phyloP scores from a whole-genome alignment of 2,113 vertebrate species.

The Pseudolaguvia tuberculata region DNA sequence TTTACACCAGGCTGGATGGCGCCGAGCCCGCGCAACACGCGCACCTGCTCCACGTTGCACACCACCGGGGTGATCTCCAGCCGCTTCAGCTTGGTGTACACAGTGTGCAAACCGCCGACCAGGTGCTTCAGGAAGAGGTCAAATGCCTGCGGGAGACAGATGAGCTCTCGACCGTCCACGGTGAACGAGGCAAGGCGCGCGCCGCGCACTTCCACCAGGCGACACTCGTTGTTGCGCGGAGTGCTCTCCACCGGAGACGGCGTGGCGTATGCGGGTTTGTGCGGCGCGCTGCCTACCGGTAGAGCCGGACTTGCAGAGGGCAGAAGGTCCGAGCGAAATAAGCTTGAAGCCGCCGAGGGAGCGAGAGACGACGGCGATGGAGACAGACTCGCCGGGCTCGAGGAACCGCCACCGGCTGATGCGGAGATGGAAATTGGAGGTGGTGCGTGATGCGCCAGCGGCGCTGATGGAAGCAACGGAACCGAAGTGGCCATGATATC shows the following conservation, averaged over 20 bases:
- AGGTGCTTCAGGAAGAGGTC: conserved; percentile 96
- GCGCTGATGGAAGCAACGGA: conserved; percentile 81
- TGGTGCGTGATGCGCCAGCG: conserved; percentile 76
- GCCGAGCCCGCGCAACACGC: conserved; percentile 88
- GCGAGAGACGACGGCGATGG: conserved; percentile 65
- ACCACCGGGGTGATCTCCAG: conserved; percentile 94
- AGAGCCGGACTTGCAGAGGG: conserved; percentile 64
- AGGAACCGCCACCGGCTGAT: conserved; percentile 50
- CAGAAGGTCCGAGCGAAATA: conserved; percentile 79
- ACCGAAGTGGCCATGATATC: conserved; percentile 85
- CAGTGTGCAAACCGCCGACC: conserved; percentile 92
- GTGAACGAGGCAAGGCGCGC: conserved; percentile 95
- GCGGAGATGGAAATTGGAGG: conserved; percentile 80
- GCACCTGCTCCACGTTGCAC: conserved; percentile 97
- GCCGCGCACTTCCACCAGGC: conserved; percentile 93
- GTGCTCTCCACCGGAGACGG: conserved; percentile 97
- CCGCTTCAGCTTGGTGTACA: conserved; percentile 96
- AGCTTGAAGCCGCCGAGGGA: conserved; percentile 72
- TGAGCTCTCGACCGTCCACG: conserved; percentile 89
- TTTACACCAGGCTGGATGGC: conserved; percentile 96
- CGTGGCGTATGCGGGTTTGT: conserved; percentile 92
- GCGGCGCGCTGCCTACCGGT: conserved; percentile 67
- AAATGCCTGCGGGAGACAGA: conserved; percentile 95
- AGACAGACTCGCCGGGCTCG: conserved; percentile 64
- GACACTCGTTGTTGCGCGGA: conserved; percentile 97